Evolutionary conservation across 2,888 invertebrate species (phyloP), one percentile per base, ranked within the genome.

Genomic region (Carterocephalus palaemon): DNA sequence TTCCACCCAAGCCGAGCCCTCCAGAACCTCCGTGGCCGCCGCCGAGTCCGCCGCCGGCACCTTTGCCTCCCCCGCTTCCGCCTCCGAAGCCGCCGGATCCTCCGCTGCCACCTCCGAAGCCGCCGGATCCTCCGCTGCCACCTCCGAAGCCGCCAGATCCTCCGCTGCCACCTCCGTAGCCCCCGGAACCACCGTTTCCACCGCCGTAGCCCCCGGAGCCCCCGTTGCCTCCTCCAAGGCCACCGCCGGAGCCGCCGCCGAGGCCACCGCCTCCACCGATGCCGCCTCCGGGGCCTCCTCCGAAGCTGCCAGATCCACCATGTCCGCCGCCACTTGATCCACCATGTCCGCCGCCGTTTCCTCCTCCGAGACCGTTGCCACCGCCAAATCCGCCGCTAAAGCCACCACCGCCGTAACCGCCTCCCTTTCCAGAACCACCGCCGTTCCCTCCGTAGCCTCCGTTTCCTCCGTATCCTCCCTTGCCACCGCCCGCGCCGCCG

Each of bases 161-260:
- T 8, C 68, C 68, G 0, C 61, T 56, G 3, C 49, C 42, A 3
- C 53, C 57, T 7, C 56, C 48, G 2, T 59, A 55, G 1, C 67
- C 62, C 0, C 60, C 60, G 6, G 62, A 58, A 31, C 69, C 63
- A 4, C 69, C 69, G 12, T 76, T 76, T 46, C 70, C 72, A 4
- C 81, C 85, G 9, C 66, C 60, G 20, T 60, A 59, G 37, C 74
- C 71, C 42, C 51, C 49, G 7, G 19, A 12, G 9, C 54, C 49
- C 4, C 52, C 48, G 9, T 48, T 47, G 2, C 54, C 55, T 4
- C 55, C 53, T 8, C 48, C 48, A 6, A 26, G 15, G 2, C 55
- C 54, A n/a, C 46, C 48, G 0, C 61, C 57, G 12, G 22, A 13
- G 1, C 51, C 47, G 8, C 55, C 56, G 17, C 47, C 57, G 1